These are phyloP conservation scores for Hypotaenidia okinawae DNA, from an alignment of 2,797 vertebrate species.

Conservation along the genomic window DNA sequence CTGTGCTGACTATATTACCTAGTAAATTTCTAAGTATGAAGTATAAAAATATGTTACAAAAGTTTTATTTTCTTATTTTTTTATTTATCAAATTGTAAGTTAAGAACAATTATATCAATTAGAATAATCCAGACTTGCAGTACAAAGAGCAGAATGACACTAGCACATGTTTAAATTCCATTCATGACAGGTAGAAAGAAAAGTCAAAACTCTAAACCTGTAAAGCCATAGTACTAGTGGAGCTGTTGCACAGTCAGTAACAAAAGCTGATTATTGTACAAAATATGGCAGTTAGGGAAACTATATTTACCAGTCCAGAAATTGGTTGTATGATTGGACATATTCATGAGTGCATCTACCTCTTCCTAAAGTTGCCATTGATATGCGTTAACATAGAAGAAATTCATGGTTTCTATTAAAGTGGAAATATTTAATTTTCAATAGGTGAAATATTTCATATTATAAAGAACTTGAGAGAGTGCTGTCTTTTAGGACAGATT, in stretches of 20 bases:
- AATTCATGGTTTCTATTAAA: constrained; percentile 40
- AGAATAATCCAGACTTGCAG: not conserved
- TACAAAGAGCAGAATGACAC: not conserved
- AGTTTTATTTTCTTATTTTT: not conserved
- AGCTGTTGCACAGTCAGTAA: not conserved
- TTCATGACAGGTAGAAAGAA: not conserved
- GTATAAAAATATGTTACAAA: constrained; percentile 44
- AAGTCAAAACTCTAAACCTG: not conserved
- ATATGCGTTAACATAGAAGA: constrained; percentile 43
- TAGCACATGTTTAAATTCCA: not conserved
- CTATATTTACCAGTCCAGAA: constrained; percentile 17
- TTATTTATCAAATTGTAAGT: constrained; percentile 18
- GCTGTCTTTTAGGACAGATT: not conserved
- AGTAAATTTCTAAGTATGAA: constrained; percentile 66
- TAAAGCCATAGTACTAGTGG: not conserved
- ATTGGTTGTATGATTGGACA: not conserved
- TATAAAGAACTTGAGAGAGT: not conserved
- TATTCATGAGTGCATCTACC: constrained; percentile 1
- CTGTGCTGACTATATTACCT: constrained; percentile 41
- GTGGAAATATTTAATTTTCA: constrained; percentile 38
- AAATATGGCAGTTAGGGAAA: constrained; percentile 2
- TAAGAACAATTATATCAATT: not conserved
- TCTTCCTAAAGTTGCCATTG: constrained; percentile 31
- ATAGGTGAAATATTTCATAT: constrained; percentile 46
- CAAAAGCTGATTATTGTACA: not conserved